Percentiles rank a stretch among this genome's conserved stretches.
These are phyloP conservation scores for Drosophila sechellia DNA, from an alignment of 1,140 invertebrate species.

Conservation along the genomic window DNA sequence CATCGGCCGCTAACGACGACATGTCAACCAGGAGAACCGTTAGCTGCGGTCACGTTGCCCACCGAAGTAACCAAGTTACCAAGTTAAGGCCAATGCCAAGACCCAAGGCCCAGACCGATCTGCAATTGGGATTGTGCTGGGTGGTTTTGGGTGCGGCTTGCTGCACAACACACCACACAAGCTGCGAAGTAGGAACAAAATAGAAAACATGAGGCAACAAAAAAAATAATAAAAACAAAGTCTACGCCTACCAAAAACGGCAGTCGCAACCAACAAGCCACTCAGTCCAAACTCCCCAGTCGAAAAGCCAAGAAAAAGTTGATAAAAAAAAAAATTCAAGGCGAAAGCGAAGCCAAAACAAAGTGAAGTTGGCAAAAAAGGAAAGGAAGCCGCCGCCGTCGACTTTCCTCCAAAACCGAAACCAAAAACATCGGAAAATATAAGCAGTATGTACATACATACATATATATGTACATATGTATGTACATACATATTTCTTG, in stretches of 20 bases:
- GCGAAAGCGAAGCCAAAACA: conserved; percentile 37
- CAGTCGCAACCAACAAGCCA: conserved; percentile 40
- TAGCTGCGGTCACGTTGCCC: conserved; percentile 69
- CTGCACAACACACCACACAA: conserved; percentile 14
- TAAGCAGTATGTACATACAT: too few species aligned
- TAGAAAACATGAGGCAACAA: conserved; percentile 2
- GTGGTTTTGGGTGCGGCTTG: conserved; percentile 21
- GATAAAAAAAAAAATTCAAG: conserved; percentile 1
- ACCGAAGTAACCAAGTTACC: background rate
- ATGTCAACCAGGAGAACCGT: conserved; percentile 73
- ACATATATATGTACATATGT: too few species aligned
- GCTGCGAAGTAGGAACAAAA: conserved; percentile 1
- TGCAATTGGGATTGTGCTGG: conserved; percentile 31
- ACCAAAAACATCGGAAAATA: conserved; percentile 39
- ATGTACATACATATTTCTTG: conserved; percentile 16
- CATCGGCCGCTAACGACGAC: conserved; percentile 64
- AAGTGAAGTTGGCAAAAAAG: conserved; percentile 31
- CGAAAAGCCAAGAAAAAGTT: conserved; percentile 1
- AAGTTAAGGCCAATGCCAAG: conserved; percentile 11
- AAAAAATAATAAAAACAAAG: conserved; percentile 46
- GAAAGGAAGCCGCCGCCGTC: conserved; percentile 32
- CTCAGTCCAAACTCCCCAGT: background rate
- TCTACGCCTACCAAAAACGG: conserved; percentile 70
- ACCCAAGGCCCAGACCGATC: conserved; percentile 21
- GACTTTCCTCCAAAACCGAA: conserved; percentile 19